phyloP scores from a whole-genome alignment of 2,888 invertebrate genomes.

The Nomada flava region DNA sequence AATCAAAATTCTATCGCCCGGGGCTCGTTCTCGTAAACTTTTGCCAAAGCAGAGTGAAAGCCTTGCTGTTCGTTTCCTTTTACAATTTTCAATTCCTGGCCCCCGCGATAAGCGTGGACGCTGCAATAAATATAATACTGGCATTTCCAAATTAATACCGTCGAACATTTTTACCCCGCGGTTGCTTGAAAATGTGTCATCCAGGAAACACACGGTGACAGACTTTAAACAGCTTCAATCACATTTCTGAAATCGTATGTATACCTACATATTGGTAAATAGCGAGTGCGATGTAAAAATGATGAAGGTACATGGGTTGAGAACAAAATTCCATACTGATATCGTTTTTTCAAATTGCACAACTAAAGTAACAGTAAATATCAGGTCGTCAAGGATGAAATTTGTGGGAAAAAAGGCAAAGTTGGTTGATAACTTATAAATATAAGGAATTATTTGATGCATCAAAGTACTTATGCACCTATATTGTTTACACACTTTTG shows the following conservation, averaged over 20 bases:
- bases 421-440: background rate
- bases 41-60: slow-evolving; percentile 7
- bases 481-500: slow-evolving; percentile 26
- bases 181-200: too few species aligned
- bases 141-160: too few species aligned
- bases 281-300: too few species aligned
- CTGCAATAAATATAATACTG: too few species aligned
- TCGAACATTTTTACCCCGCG: too few species aligned
- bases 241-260: background rate
- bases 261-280: background rate
- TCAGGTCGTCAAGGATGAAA: background rate
- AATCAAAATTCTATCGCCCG: slow-evolving; percentile 67
- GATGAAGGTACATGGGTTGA: too few species aligned
- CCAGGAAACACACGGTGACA: too few species aligned
- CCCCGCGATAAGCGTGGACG: background rate
- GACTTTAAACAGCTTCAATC: background rate
- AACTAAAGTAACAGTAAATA: too few species aligned
- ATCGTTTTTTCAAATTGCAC: too few species aligned
- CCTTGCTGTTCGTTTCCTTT: slow-evolving; percentile 16
- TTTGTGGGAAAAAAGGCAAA: background rate
- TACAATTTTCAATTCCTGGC: slow-evolving; percentile 15
- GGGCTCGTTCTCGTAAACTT: slow-evolving; percentile 17
- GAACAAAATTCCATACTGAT: too few species aligned
- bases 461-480: slow-evolving; percentile 13
- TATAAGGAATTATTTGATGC: background rate